Base-by-base conservation (phyloP, 2,888 invertebrate species). In the Pterostichus madidus region DNA sequence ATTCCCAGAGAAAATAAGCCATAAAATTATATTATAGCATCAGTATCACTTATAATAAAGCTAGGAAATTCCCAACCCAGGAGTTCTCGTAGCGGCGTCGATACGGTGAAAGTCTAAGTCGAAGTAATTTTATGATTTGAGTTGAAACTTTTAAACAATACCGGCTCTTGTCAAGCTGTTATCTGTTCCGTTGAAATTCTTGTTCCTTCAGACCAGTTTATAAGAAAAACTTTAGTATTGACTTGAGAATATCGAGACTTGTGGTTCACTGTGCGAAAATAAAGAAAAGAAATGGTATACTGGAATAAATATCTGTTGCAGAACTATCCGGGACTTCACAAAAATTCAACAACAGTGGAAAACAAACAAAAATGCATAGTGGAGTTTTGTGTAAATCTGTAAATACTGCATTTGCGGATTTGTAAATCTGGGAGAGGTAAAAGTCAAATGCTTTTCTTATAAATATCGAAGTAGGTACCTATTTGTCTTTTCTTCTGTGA, bases 161-260 rank as follows among this genome's bases (percentile, higher is more conserved):
- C 35, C 35, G 64, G 64, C 8, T 71, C 44, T 71, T 71, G 68
- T 71, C 68, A 44, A 39, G 44, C 68, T 68, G 68, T 39, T 71
- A 71, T 71, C 68, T 44, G 10, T 44, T 71, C 46, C 44, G 68
- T 71, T 71, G 24, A 44, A 71, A 71, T 15, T 71, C 68, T 6
- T 46, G 17, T 71, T 39, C 68, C 39, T 71, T 71, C 17, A 44
- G 68, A 15, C 68, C 24, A 71, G 24, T 71, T 71, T 44, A 71
- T 71, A 39, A 71, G 68, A 71, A 71, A 68, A 71, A 71, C 68
- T 71, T 71, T 71, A 71, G 44, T 71, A 71, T 71, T 71, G 68
- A 71, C 68, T 71, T 44, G 68, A 44, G 68, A 71, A 71, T 71
- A 44, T 44, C 44, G 68, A 10, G 13, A 24, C 35, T 64, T 64